A percentile compares a stretch with the other conserved stretches of the same genome.
Evolutionary conservation across 2,113 vertebrate species (phyloP).

Genomic region (Brachionichthys hirsutus): DNA sequence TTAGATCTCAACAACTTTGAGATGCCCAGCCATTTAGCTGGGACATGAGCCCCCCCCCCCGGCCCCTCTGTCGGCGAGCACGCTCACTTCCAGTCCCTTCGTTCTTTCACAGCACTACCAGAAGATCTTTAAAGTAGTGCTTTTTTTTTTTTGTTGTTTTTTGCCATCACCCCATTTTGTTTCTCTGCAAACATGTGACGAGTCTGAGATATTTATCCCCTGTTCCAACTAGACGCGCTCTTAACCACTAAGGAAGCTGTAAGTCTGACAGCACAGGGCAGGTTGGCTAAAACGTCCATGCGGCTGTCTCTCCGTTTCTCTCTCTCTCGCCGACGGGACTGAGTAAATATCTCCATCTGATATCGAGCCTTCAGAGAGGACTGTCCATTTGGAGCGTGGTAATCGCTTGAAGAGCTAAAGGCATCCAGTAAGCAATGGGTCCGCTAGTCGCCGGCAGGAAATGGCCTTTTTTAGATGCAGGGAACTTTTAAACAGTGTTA

Average conservation of each 20-base stretch:
- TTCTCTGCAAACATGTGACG: conserved; percentile 22
- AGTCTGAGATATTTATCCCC: conserved; percentile 50
- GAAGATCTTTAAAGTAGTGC: conserved; percentile 54
- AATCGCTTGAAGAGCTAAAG: conserved; percentile 56
- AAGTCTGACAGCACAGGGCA: conserved; percentile 26
- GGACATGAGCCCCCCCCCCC: conserved; percentile 20
- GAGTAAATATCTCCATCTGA: conserved; percentile 23
- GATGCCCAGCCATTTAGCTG: conserved; percentile 16
- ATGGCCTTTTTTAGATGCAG: conserved; percentile 66
- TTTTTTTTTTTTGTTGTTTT: conserved; percentile 28
- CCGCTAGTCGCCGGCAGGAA: conserved; percentile 47
- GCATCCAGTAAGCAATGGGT: conserved; percentile 41
- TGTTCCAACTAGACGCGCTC: conserved; percentile 40
- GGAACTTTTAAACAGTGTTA: conserved; percentile 81
- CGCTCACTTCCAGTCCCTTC: conserved; percentile 5
- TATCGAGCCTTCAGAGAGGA: neutral
- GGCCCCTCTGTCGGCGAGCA: conserved; percentile 16
- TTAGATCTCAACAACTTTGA: conserved; percentile 31
- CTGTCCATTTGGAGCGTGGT: conserved; percentile 31
- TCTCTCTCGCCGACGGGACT: neutral
- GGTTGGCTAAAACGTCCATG: neutral
- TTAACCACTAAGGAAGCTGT: conserved; percentile 41
- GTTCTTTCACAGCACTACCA: conserved; percentile 39
- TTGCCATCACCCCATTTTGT: conserved; percentile 61
- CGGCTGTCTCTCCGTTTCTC: neutral